Base-by-base conservation (phyloP, 1,140 invertebrate genomes). In the Campoletis sonorensis region DNA sequence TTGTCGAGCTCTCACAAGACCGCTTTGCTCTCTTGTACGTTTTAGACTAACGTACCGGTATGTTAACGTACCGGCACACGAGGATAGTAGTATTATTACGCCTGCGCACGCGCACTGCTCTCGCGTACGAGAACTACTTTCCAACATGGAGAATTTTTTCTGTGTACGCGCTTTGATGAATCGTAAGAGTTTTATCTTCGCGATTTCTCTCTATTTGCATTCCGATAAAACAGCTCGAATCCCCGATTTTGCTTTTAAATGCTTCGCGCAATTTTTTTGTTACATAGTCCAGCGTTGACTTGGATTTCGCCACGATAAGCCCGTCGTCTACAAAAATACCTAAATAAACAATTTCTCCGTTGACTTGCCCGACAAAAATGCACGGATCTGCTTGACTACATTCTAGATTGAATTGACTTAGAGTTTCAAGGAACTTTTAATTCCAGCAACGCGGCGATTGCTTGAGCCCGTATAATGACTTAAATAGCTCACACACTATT, bases 401-500 rank as follows among this genome's bases (percentile, higher is more conserved):
- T 64, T 82, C 76, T 45, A 91, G 86, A 10, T 79, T 75, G 13
- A 84, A 33, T 7, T 85, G 77, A 21, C 67, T 67, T n/a, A 85
- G 67, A 49, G 83, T 67, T 16, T 71, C 68, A 33, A 67, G 77
- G 82, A 90, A 90, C 58, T 85, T 87, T 40, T 0, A 26, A 30
- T n/a, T n/a, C n/a, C n/a, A n/a, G n/a, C n/a, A n/a, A n/a, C n/a
- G n/a, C n/a, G n/a, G n/a, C n/a, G n/a, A n/a, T n/a, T n/a, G n/a
- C n/a, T n/a, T n/a, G n/a, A n/a, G n/a, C n/a, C n/a, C n/a, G n/a
- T n/a, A n/a, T 89, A 91, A 23, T 21, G 85, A 85, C 82, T 88
- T 90, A n/a, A 84, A 83, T 88, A 81, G 76, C 78, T 81, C 79
- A 79, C 77, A 83, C 81, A 83, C 80, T 72, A 79, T 23, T 75